phyloP scores from a whole-genome alignment of 1,140 invertebrate genomes.

The Belonocnema kinseyi region DNA sequence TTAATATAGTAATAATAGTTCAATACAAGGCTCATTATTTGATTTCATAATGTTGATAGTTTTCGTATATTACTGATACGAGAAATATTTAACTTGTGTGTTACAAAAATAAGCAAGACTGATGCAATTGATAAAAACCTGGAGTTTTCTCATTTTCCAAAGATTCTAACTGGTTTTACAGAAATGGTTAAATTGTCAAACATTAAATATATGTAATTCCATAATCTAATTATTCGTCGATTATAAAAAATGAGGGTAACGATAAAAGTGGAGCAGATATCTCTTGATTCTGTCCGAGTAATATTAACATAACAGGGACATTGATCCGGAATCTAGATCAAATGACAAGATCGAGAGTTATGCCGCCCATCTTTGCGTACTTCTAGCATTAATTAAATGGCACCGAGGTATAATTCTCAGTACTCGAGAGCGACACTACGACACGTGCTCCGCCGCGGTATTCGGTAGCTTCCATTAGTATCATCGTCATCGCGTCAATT shows the following conservation, averaged over 20 bases:
- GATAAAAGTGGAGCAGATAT: slow-evolving; percentile 26
- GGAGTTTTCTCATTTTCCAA: too few relatives aligned
- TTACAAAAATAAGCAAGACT: too few relatives aligned
- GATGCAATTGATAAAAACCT: too few relatives aligned
- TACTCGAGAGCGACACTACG: not conserved
- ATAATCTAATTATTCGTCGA: not conserved
- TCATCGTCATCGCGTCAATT: slow-evolving; percentile 8
- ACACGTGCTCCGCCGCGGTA: not conserved
- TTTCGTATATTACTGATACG: too few relatives aligned
- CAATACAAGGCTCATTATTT: too few relatives aligned
- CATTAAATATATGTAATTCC: not conserved
- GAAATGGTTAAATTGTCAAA: too few relatives aligned
- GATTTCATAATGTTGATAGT: too few relatives aligned
- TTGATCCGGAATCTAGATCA: slow-evolving; percentile 26
- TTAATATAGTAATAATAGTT: too few relatives aligned
- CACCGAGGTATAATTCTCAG: not conserved
- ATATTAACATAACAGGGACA: slow-evolving; percentile 15
- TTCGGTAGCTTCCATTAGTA: slow-evolving; percentile 4
- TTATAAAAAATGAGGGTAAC: not conserved
- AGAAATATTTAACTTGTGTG: too few relatives aligned
- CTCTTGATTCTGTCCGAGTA: not conserved
- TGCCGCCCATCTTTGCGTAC: not conserved
- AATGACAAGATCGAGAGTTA: slow-evolving; percentile 22
- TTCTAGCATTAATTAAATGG: too few relatives aligned
- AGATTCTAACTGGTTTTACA: too few relatives aligned